phyloP scores from a whole-genome alignment of 1,140 invertebrate genomes.

The Holcopasites calliopsidis region DNA sequence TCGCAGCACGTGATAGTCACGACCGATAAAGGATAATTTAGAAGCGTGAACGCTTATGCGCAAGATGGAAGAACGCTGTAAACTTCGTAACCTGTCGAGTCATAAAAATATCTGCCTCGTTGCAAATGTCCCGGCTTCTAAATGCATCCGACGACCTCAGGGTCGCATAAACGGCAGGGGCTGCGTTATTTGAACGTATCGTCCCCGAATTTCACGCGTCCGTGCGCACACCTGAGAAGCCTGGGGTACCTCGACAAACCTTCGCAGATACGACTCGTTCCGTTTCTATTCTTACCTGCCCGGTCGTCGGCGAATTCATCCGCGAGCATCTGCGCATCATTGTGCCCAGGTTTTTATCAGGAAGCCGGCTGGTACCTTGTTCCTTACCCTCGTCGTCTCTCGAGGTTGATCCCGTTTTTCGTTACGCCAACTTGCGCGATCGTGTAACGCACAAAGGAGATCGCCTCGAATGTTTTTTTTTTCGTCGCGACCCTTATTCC shows the following conservation, averaged over 20 bases:
- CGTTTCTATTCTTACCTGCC: not conserved
- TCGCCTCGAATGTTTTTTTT: no score
- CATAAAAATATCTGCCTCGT: not conserved
- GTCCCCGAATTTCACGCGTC: not conserved
- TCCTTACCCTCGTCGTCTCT: slow-evolving; percentile 10
- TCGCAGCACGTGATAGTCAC: not conserved
- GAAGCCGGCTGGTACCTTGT: not conserved
- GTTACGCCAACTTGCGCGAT: not conserved
- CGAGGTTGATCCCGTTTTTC: slow-evolving; percentile 23
- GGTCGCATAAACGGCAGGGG: not conserved
- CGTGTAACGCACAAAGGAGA: slow-evolving; percentile 29
- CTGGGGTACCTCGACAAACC: not conserved
- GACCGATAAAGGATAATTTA: not conserved
- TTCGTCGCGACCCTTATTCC: not conserved
- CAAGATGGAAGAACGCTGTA: not conserved
- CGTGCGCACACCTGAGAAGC: not conserved
- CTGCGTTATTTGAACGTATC: not conserved
- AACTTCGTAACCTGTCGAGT: not conserved
- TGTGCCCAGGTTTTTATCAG: not conserved
- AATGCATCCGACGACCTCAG: slow-evolving; percentile 14
- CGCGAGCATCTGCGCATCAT: slow-evolving; percentile 29
- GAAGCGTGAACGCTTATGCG: not conserved
- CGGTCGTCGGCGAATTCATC: not conserved
- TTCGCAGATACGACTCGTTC: not conserved
- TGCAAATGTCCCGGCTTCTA: not conserved